phyloP scores from a whole-genome alignment of 2,888 invertebrate genomes.

The Drosophila infuscata region DNA sequence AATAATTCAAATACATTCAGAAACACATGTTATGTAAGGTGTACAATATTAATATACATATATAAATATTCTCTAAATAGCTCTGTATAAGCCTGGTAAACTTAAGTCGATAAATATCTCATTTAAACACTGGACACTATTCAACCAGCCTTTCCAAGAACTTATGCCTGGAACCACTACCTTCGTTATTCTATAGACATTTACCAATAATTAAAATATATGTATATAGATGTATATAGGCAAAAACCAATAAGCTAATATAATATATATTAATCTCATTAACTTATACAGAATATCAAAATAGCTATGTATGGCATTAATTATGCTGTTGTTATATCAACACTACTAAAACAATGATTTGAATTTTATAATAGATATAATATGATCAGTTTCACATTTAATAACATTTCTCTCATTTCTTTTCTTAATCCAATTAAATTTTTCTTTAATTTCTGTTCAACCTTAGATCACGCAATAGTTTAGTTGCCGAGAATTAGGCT shows the following conservation, averaged over 20 bases:
- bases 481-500: neutral
- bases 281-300: constrained; percentile 14
- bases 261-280: constrained; percentile 13
- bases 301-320: constrained; percentile 7
- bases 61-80: constrained; percentile 8
- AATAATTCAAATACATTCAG: constrained; percentile 6
- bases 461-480: constrained; percentile 17
- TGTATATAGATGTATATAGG: constrained; percentile 9
- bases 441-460: constrained; percentile 42
- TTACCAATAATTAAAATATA: constrained; percentile 21
- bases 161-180: constrained; percentile 16
- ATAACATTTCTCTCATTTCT: neutral
- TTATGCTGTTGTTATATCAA: constrained; percentile 1
- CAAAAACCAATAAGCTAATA: constrained; percentile 30
- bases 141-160: constrained; percentile 51
- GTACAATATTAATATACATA: neutral
- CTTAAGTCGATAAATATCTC: constrained; percentile 24
- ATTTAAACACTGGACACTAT: constrained; percentile 53
- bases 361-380: neutral
- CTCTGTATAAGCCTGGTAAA: constrained; percentile 22
- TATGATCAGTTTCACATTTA: constrained; percentile 6
- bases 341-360: constrained; percentile 6
- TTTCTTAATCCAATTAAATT: constrained; percentile 24
- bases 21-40: constrained; percentile 20
- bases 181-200: constrained; percentile 32